Evolutionary conservation across 2,888 invertebrate species (phyloP).

Genomic region (Eledona agricola): DNA sequence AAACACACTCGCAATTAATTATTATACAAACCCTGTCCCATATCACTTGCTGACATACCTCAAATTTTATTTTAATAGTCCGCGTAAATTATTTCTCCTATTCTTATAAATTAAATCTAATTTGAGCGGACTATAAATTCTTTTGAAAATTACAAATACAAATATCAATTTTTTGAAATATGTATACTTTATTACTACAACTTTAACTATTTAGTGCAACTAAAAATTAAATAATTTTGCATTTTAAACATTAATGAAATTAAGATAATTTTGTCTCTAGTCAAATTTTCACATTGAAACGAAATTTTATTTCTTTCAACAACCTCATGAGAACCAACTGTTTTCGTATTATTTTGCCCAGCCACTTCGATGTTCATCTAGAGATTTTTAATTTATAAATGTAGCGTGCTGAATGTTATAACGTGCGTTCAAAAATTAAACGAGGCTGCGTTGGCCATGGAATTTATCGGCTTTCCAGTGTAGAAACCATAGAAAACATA

Average conservation of each 20-base stretch:
- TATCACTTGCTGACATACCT: slow-evolving; percentile 7
- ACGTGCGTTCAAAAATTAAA: too few species aligned
- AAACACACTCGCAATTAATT: too few species aligned
- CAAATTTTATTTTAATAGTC: slow-evolving; percentile 13
- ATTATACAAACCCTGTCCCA: too few species aligned
- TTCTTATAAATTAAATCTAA: slow-evolving; percentile 8
- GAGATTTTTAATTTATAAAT: slow-evolving; percentile 6
- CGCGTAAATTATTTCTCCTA: slow-evolving; percentile 9
- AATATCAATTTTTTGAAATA: slow-evolving; percentile 12
- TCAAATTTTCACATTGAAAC: slow-evolving; percentile 11
- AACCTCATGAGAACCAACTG: slow-evolving; percentile 11
- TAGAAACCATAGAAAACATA: too few species aligned
- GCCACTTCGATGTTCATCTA: slow-evolving; percentile 10
- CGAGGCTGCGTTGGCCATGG: too few species aligned
- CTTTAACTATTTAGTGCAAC: slow-evolving; percentile 13
- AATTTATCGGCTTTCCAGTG: too few species aligned
- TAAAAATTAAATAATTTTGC: slow-evolving; percentile 10
- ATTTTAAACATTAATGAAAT: slow-evolving; percentile 13
- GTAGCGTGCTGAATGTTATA: neutral
- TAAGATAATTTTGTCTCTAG: slow-evolving; percentile 9
- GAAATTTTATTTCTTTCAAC: slow-evolving; percentile 9
- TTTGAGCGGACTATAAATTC: slow-evolving; percentile 10
- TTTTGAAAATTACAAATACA: slow-evolving; percentile 12
- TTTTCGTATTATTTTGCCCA: slow-evolving; percentile 12
- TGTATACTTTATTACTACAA: slow-evolving; percentile 11